A percentile compares a stretch with the other conserved stretches of the same genome.
These are phyloP conservation scores for Pyxicephalus adspersus DNA, from an alignment of 2,113 vertebrate genomes.

Conservation along the genomic window DNA sequence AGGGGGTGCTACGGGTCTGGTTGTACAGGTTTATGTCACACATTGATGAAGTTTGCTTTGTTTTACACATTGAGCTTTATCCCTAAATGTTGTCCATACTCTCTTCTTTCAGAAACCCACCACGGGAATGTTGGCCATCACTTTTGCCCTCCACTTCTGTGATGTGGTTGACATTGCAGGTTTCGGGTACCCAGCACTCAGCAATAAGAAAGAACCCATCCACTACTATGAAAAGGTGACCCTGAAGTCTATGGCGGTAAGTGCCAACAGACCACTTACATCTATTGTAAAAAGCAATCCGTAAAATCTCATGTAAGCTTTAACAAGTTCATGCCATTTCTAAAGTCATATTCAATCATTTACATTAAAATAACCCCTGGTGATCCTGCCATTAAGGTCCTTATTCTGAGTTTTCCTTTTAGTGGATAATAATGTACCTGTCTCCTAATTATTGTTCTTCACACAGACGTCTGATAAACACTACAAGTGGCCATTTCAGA, in stretches of 20 bases:
- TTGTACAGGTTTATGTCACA: background rate
- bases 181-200: slow-evolving; percentile 84
- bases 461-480: too few species aligned
- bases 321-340: too few species aligned
- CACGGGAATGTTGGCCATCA: slow-evolving; percentile 87
- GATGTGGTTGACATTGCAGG: slow-evolving; percentile 89
- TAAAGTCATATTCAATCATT: too few species aligned
- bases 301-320: too few species aligned
- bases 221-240: slow-evolving; percentile 90
- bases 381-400: too few species aligned
- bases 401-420: too few species aligned
- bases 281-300: background rate
- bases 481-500: too few species aligned
- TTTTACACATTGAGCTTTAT: too few species aligned
- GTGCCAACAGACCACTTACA: slow-evolving; percentile 10
- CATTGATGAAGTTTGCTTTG: background rate
- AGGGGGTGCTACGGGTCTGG: background rate
- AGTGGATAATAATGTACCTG: too few species aligned
- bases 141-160: slow-evolving; percentile 90
- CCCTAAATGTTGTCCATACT: too few species aligned
- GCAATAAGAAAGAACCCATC: slow-evolving; percentile 79
- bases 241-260: slow-evolving; percentile 88
- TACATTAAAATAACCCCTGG: too few species aligned
- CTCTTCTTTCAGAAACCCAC: slow-evolving; percentile 76
- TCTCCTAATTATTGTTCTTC: too few species aligned